These are phyloP conservation scores for Alethe castanea DNA, from an alignment of 2,113 vertebrate genomes.

Conservation along the genomic window DNA sequence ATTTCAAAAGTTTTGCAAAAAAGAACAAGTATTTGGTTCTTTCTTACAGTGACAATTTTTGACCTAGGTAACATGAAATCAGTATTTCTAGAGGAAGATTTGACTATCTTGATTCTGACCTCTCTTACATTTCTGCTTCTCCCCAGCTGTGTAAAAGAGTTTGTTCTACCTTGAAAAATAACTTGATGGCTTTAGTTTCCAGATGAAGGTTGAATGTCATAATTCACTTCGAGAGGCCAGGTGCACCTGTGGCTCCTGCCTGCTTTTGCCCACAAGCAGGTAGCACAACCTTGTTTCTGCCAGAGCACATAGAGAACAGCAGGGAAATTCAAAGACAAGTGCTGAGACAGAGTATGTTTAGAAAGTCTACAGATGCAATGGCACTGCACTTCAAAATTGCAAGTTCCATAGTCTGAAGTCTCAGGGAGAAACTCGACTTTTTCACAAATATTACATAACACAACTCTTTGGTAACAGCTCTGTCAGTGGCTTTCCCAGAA, in stretches of 20 bases:
- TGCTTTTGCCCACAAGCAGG: background rate
- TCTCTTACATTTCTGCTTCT: background rate
- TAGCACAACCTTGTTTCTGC: background rate
- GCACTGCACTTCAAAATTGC: fast-evolving
- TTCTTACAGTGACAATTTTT: background rate
- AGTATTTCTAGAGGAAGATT: background rate
- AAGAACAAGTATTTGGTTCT: background rate
- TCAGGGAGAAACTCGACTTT: background rate
- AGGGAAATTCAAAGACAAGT: background rate
- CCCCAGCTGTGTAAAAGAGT: background rate
- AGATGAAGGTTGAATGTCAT: background rate
- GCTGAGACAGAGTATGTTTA: background rate
- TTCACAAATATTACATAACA: background rate
- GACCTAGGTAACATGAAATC: background rate
- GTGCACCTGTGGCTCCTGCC: background rate
- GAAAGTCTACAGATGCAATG: background rate
- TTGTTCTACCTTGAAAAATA: background rate
- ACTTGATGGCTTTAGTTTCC: background rate
- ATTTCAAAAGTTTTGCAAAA: background rate
- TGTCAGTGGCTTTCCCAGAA: background rate
- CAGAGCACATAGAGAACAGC: background rate
- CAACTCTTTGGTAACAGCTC: background rate
- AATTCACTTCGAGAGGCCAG: background rate
- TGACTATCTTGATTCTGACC: background rate
- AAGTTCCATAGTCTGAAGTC: background rate